Conservation (phyloP, 35 echinoderm and acorn worm species). For the Ophiothrix spiculata region DNA sequence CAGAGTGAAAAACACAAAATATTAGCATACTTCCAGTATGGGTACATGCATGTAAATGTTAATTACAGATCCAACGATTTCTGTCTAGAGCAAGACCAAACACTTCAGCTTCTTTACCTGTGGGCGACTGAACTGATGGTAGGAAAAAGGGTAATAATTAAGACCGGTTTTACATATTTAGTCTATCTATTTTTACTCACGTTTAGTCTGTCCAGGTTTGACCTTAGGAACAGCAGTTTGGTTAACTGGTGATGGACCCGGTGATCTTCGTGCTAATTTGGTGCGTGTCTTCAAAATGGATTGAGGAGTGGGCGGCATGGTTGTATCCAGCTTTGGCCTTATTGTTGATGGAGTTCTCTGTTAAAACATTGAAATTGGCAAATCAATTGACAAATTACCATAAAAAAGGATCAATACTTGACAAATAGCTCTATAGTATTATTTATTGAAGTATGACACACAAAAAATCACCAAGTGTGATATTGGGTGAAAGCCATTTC, state of each 20-base stretch:
- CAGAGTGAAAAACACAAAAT: no score
- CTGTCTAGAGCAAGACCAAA: background rate
- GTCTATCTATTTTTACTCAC: background rate
- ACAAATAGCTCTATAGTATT: no score
- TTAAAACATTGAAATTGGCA: no score
- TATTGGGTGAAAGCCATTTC: no score
- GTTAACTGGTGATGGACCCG: constrained; percentile 50
- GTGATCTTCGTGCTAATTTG: constrained; percentile 50
- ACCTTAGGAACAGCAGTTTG: background rate
- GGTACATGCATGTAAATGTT: no score
- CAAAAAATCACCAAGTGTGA: no score
- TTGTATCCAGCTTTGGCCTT: background rate
- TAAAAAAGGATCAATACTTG: no score
- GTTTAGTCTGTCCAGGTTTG: background rate
- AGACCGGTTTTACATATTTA: background rate
- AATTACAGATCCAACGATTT: background rate
- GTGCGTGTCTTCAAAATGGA: constrained; percentile 72
- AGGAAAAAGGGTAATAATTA: background rate
- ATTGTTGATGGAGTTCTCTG: background rate
- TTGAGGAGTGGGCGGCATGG: constrained; percentile 54
- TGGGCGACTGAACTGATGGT: background rate
- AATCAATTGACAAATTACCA: no score
- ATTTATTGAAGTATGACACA: no score
- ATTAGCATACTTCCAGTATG: no score
- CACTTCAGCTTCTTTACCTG: background rate